These are phyloP conservation scores for Pristionchus arcanus DNA, from an alignment of 2,888 invertebrate species.

Conservation along the genomic window DNA sequence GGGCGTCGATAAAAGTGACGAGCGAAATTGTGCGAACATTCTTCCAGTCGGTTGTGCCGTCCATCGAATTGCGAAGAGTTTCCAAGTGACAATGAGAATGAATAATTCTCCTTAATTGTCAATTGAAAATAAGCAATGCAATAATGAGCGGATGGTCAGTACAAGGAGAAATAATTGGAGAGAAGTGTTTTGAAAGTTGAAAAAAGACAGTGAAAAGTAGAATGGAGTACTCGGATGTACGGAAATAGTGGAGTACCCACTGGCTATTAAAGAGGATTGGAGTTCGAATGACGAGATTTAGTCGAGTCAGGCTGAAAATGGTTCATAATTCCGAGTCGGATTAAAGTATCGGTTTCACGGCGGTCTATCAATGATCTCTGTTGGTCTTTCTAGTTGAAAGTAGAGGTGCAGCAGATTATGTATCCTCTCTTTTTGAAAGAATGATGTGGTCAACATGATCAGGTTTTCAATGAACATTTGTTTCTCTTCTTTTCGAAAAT, in stretches of 20 bases:
- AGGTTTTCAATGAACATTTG: too few relatives aligned
- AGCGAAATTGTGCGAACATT: slow-evolving; percentile 56
- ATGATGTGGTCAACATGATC: neutral
- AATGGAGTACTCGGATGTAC: neutral
- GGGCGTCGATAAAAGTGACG: slow-evolving; percentile 65
- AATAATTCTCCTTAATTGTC: neutral
- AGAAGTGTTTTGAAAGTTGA: too few relatives aligned
- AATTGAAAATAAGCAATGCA: neutral
- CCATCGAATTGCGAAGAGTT: neutral
- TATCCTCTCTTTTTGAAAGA: neutral
- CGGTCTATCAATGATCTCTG: slow-evolving; percentile 36
- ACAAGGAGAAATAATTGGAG: too few relatives aligned
- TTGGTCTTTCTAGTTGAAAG: slow-evolving; percentile 4
- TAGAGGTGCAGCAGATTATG: neutral
- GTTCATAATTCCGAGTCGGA: neutral
- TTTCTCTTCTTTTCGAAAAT: too few relatives aligned
- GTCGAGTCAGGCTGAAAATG: neutral
- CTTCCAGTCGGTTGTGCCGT: slow-evolving; percentile 27
- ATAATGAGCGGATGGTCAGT: neutral
- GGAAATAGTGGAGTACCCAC: neutral
- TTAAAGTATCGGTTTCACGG: slow-evolving; percentile 32
- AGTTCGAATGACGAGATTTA: neutral
- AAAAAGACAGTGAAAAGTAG: neutral
- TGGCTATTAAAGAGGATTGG: neutral
- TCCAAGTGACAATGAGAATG: too few relatives aligned